Base-by-base conservation (phyloP, 23 tunicate species). In the Halocynthia roretzi region DNA sequence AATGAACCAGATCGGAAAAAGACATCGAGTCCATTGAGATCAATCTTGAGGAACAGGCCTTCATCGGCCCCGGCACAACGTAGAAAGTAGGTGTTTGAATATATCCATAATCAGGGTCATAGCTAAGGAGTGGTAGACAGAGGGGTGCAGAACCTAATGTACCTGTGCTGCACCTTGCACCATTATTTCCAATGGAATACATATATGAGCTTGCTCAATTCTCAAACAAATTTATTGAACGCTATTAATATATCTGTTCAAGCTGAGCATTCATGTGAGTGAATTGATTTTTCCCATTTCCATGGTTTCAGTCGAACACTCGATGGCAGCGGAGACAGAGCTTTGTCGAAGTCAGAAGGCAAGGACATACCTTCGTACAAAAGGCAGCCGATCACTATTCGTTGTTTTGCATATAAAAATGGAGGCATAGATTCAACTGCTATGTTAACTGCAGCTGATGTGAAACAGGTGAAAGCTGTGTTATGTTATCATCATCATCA, bases 341-440 rank as follows among this genome's bases (percentile, higher is more conserved):
- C 14, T 54, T 54, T 64, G 8, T 20, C 17, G 10, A 54, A 23
- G 9, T 71, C 76, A 0, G 49, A 54, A 21, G 23, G 78, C 56
- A 74, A 54, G 19, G 56, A 56, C 22, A 7, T 64, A 12, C 87
- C 87, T 8, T 61, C 80, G 7, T 83, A 51, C 71, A 72, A 88
- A 67, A 75, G 87, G 11, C 86, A 83, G 63, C 80, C 77, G 9
- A 52, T 50, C 54, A 84, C 85, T 7, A 80, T 89, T 48, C 80
- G 82, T 7, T 89, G 96, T 75, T 79, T 60, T 53, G 87, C 88
- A 22, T 86, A 73, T 64, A 86, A 73, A 48, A 86, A 86, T 80
- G 91, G 91, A 44, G 54, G 75, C 10, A 54, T 57, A 14, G 73
- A 80, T 6, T 64, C 68, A 11, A 54, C 71, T 8, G 82, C 70